Evolutionary conservation across 2,888 invertebrate species (phyloP), one percentile per base, ranked within the genome.

Genomic region (Autographa gamma): DNA sequence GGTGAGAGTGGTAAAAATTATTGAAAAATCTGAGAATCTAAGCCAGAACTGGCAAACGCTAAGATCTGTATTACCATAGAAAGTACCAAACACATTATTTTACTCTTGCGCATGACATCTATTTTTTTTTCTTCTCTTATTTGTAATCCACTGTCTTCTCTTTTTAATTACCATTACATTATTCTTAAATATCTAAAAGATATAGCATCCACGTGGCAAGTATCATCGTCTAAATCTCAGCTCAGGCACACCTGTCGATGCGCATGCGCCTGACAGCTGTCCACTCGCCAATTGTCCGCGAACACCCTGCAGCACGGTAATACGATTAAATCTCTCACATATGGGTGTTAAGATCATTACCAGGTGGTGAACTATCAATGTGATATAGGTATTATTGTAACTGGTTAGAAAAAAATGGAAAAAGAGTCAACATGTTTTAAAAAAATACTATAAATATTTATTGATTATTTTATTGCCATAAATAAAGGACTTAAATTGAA

Each of bases 281-380:
- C 77, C 77, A 65, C 66, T 62, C 59, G 72, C 71, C 83, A 81
- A 86, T 85, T 86, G 84, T 85, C 73, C 67, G 70, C 80, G 75
- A 76, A 75, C 80, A 77, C 72, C 70, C 71, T 73, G 67, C 82
- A 8, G 71, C 68, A 76, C 71, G 66, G 81, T 86, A 88, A 89
- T 82, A 76, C 83, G 85, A 89, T 88, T 86, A 86, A 84, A 86
- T 87, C 82, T 82, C 71, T 77, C 83, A 85, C 87, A 88, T 85
- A 85, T 88, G 85, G 60, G 66, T 69, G 61, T 68, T 76, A 63
- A 71, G 52, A 66, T 76, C 64, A 71, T 81, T 78, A 78, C 77
- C 82, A 84, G 84, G 75, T 85, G 84, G 34, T 52, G 69, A 41
- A 41, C 43, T n/a, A 54, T 31, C 18, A 59, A 66, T 71, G 60